Evolutionary conservation across 1,140 invertebrate genomes (phyloP).

Genomic region (Oscheius sp.): DNA sequence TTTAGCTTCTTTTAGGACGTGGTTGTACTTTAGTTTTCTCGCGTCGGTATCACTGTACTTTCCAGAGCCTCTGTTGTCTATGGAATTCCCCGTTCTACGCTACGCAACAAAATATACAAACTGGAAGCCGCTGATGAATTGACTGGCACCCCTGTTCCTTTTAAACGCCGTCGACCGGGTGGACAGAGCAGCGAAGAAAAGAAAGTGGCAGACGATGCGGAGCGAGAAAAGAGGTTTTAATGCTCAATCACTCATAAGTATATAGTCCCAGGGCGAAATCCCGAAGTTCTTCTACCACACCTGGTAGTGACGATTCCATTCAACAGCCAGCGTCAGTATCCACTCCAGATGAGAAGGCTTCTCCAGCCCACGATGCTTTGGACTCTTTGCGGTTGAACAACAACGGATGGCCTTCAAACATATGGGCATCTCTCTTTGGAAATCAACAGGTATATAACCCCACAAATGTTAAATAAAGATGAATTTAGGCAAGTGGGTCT

Average conservation of each 20-base stretch:
- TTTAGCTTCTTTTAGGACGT: neutral
- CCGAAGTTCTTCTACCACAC: neutral
- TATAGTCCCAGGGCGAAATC: neutral
- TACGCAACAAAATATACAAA: constrained; percentile 88
- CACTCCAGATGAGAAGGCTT: neutral
- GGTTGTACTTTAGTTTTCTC: neutral
- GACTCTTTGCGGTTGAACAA: neutral
- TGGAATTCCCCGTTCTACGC: constrained; percentile 87
- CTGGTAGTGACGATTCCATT: neutral
- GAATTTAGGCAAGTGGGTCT: neutral
- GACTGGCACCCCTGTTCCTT: constrained; percentile 46
- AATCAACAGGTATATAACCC: neutral
- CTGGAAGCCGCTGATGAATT: constrained; percentile 70
- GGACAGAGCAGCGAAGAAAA: constrained; percentile 12
- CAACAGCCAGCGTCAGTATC: neutral
- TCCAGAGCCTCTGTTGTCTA: constrained; percentile 83
- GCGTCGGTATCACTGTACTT: neutral
- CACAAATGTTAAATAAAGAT: neutral
- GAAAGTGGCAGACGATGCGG: neutral
- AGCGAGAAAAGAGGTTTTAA: constrained; percentile 9
- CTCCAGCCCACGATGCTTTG: neutral
- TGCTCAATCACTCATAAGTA: neutral
- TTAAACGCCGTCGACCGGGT: neutral
- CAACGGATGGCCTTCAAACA: neutral
- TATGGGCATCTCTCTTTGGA: neutral